Base-by-base conservation (phyloP, 2,113 vertebrate genomes). In the Labeo rohita region DNA sequence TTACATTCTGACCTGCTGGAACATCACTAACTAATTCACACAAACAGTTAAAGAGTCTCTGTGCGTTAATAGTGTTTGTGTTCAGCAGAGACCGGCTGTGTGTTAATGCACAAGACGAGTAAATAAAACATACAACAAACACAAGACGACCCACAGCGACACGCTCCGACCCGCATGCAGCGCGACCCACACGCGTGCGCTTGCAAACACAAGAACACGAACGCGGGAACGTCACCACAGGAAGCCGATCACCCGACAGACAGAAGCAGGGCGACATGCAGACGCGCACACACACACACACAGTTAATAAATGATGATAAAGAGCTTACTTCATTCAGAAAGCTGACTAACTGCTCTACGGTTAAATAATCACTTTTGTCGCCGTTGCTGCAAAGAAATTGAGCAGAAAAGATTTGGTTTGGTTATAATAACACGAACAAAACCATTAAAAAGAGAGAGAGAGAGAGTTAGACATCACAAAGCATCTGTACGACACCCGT, bases 301-400 rank as follows among this genome's bases (percentile, higher is more conserved):
- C 93, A 97, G 97, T 99, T 99, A 98, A 98, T 97, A 96, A 98
- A 98, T 97, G 96, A 73, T 18, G 15, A 98, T 98, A 94, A 95
- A 98, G 96, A 97, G 97, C 98, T 99, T 99, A 99, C 98, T 99
- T 99, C 98, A 97, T 99, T 99, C 97, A 99, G 98, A 99, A 99
- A 99, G 98, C 98, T 99, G 98, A 99, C 98, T 99, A 99, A 99
- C 97, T 99, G 98, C 96, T 99, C 98, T 99, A 99, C 97, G 95
- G 97, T 99, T 99, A 99, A 99, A 99, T 96, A 99, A 99, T 99
- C 98, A 96, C 96, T 98, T 98, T 99, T 99, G 97, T 97, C 98
- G 96, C 98, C 98, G 97, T 99, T 99, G 98, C 98, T 99, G 98
- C 95, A 98, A 99, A 99, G 96, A 95, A 98, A 99, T 98, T 96